Evolutionary conservation across 2,888 invertebrate species (phyloP), one percentile per base, ranked within the genome.

Genomic region (Phymatocera aterrima): DNA sequence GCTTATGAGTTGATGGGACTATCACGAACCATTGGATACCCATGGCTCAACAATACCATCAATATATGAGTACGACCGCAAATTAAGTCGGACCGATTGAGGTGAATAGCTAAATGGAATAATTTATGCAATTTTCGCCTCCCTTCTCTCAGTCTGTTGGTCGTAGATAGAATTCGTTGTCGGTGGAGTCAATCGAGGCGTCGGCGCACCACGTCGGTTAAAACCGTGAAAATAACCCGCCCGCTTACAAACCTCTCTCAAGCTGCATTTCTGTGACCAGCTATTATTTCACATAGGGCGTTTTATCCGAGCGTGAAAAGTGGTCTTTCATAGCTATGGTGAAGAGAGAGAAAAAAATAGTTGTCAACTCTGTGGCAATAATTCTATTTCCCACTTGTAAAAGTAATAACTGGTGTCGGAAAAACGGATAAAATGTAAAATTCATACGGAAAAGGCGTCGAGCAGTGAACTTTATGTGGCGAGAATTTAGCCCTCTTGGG

Each of bases 381-480:
- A 72, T 72, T 72, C 72, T 72, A 72, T 72, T 72, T 48, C 34
- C 72, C 72, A 72, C 72, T 72, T 72, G 51, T 72, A 72, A 43
- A 72, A 72, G 72, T 72, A 72, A 72, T 72, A 72, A 72, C 72
- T 51, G 72, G 48, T 34, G 72, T 72, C 28, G 72, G 72, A 31
- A 72, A 72, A 72, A 72, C 72, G 72, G 72, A 72, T 72, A 72
- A 77, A 48, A 70, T 78, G 78, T 78, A 78, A 77, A 78, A 78
- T 78, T 78, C 78, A 57, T 70, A 43, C n/a, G 70, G 51, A 77
- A 51, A 65, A 61, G 61, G 70, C 70, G 78, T 70, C 72, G 70
- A 65, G 78, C 78, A 54, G 54, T 61, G 37, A 54, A 78, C 34
- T 78, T 78, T 57, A 70, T 70, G 72, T 43, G 48, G 54, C 54